Conservation (phyloP, 2,113 vertebrate species). For the Cettia cetti region DNA sequence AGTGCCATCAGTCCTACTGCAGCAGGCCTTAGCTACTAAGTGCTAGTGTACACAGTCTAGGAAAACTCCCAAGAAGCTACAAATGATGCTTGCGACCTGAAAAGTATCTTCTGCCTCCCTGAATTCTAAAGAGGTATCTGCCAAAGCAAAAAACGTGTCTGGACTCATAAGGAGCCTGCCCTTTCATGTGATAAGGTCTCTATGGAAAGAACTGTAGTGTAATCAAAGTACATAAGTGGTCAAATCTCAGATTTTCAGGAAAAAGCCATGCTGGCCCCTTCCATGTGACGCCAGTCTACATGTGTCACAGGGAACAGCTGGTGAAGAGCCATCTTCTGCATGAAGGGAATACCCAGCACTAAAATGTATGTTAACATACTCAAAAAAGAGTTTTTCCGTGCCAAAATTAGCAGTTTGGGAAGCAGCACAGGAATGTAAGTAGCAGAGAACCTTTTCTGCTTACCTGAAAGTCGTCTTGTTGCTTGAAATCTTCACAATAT, state of each 20-base stretch:
- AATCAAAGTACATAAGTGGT: neutral
- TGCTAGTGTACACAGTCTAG: neutral
- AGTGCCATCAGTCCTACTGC: neutral
- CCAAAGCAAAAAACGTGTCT: rapidly evolving
- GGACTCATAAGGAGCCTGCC: neutral
- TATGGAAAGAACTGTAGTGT: neutral
- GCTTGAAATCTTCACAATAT: neutral
- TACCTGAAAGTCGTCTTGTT: neutral
- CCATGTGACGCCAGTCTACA: rapidly evolving
- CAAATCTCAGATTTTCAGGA: neutral
- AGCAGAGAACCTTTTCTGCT: neutral
- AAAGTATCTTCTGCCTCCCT: neutral
- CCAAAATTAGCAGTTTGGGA: neutral
- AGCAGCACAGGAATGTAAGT: neutral
- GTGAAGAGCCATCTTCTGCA: neutral
- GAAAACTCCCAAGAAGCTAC: neutral
- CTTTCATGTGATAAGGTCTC: neutral
- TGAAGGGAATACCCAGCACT: neutral
- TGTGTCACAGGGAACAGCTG: neutral
- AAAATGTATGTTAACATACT: neutral
- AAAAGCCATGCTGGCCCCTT: neutral
- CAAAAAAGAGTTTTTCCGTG: neutral
- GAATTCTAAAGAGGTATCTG: neutral
- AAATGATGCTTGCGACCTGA: neutral
- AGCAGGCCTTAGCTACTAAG: neutral